These are phyloP conservation scores for Ceraclea dissimilis DNA, from an alignment of 2,888 invertebrate genomes.

Conservation along the genomic window DNA sequence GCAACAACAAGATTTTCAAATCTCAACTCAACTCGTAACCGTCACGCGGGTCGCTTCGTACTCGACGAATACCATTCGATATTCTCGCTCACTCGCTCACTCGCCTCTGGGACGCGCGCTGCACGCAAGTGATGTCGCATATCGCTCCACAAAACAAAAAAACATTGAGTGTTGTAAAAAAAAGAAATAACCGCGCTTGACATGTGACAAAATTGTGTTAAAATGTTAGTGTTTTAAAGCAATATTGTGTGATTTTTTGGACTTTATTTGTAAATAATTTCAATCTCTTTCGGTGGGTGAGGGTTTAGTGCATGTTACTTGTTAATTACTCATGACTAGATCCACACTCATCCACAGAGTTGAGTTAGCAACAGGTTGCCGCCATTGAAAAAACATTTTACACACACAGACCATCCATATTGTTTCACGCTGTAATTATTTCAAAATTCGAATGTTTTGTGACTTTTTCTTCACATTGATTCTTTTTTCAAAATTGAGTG, in stretches of 20 bases:
- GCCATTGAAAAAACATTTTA: background rate
- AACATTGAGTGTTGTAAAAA: background rate
- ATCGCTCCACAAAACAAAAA: background rate
- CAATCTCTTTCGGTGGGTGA: slow-evolving; percentile 64
- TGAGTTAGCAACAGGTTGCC: slow-evolving; percentile 40
- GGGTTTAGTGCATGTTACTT: slow-evolving; percentile 65
- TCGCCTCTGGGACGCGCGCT: slow-evolving; percentile 26
- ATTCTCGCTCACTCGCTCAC: background rate
- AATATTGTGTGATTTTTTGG: slow-evolving; percentile 27
- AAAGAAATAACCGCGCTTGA: background rate
- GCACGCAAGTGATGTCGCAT: background rate
- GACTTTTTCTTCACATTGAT: too few relatives aligned
- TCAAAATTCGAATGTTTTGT: background rate
- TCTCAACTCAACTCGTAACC: slow-evolving; percentile 45
- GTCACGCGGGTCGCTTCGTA: slow-evolving; percentile 35
- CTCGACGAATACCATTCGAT: background rate
- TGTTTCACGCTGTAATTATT: background rate
- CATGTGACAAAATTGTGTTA: slow-evolving; percentile 18
- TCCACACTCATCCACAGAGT: slow-evolving; percentile 73
- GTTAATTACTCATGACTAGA: slow-evolving; percentile 61
- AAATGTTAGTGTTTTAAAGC: background rate
- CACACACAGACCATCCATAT: background rate
- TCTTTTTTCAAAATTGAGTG: too few relatives aligned
- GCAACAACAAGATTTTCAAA: slow-evolving; percentile 48
- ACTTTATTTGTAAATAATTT: slow-evolving; percentile 41